These are phyloP conservation scores for Chymomyza amoena DNA, from an alignment of 2,888 invertebrate species.

Conservation along the genomic window DNA sequence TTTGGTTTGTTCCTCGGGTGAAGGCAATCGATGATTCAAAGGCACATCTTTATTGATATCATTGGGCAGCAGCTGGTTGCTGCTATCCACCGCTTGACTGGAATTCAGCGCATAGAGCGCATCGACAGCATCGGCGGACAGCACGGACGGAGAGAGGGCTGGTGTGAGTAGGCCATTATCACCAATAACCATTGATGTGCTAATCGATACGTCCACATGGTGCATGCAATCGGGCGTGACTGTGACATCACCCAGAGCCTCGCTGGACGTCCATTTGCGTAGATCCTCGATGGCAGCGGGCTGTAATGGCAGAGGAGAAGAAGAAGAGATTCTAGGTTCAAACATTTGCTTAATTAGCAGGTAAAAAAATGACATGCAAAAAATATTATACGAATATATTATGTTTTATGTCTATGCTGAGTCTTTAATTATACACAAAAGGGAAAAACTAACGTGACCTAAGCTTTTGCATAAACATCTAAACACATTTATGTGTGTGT, in stretches of 20 bases:
- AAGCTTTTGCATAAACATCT: background rate
- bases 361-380: slow-evolving; percentile 50
- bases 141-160: slow-evolving; percentile 78
- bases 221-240: slow-evolving; percentile 88
- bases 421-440: background rate
- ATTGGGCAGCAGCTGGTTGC: slow-evolving; percentile 72
- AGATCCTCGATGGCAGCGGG: slow-evolving; percentile 89
- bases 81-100: slow-evolving; percentile 73
- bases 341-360: slow-evolving; percentile 47
- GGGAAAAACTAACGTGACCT: background rate
- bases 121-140: slow-evolving; percentile 77
- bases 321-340: slow-evolving; percentile 9
- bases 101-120: slow-evolving; percentile 75
- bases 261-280: slow-evolving; percentile 89
- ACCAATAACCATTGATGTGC: slow-evolving; percentile 77
- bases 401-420: slow-evolving; percentile 21
- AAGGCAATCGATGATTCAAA: slow-evolving; percentile 91
- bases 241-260: slow-evolving; percentile 87
- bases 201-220: slow-evolving; percentile 81
- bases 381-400: slow-evolving; percentile 9
- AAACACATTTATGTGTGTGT: background rate
- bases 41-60: slow-evolving; percentile 80
- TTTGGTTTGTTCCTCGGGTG: slow-evolving; percentile 91
- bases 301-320: slow-evolving; percentile 79
- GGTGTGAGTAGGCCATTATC: slow-evolving; percentile 77